Evolutionary conservation across 2,113 vertebrate species (phyloP).

Genomic region (Sclerurus mexicanus): DNA sequence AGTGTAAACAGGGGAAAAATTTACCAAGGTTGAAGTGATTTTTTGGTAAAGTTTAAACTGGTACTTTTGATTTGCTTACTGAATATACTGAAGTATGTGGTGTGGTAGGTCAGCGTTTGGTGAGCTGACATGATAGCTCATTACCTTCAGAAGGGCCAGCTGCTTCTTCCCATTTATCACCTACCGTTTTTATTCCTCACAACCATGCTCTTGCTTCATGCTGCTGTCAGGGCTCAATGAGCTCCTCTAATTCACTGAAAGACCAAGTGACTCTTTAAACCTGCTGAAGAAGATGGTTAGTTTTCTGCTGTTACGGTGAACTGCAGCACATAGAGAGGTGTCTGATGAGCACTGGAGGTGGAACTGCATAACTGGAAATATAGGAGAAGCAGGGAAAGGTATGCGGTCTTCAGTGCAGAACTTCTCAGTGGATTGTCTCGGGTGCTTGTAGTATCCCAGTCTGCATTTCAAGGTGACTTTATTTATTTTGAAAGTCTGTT

Average conservation of each 20-base stretch:
- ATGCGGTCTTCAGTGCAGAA: background rate
- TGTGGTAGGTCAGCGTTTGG: fast-evolving
- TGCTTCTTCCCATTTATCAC: background rate
- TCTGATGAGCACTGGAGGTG: background rate
- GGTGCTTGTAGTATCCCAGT: background rate
- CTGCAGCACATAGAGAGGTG: background rate
- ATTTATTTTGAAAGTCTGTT: background rate
- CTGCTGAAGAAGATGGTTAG: background rate
- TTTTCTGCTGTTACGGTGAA: background rate
- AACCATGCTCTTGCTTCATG: background rate
- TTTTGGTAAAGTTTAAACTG: background rate
- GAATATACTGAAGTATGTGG: background rate
- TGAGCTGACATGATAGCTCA: background rate
- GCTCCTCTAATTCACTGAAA: background rate
- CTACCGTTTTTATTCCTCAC: background rate
- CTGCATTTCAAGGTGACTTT: background rate
- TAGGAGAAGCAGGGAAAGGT: background rate
- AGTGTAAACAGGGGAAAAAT: background rate
- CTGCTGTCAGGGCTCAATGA: background rate
- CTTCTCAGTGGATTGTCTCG: background rate
- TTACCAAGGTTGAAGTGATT: background rate
- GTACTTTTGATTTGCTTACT: background rate
- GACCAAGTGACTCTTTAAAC: background rate
- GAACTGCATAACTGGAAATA: background rate
- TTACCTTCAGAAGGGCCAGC: background rate